Base-by-base conservation (phyloP, 1,140 invertebrate genomes). In the Cherax quadricarinatus region DNA sequence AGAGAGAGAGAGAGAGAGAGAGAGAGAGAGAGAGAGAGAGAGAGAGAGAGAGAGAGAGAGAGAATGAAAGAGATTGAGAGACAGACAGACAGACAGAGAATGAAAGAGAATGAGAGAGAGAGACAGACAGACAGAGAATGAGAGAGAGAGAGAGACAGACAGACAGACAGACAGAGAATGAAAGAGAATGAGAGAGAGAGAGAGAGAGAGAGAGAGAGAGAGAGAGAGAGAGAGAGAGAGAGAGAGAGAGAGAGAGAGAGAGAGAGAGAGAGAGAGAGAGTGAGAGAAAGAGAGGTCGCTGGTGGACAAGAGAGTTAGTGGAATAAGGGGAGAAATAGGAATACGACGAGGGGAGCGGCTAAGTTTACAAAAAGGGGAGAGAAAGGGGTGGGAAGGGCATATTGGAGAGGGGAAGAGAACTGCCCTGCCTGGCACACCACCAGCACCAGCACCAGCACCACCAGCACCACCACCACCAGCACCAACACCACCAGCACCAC, bases 21-120 rank as follows among this genome's bases (percentile, higher is more conserved):
- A 79, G 78, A 79, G 78, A 79, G 78, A 79, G 78, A 79, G 24
- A 30, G 10, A 30, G 24, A 30, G 78, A 30, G 78, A 79, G 24
- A 41, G n/a, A 80, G 78, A 80, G 78, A 80, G 78, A 80, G 78
- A 80, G 78, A 80, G 78, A 80, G 78, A 80, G 78, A 57, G 53
- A 14, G 53, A 57, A 3, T 2, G 53, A 14, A 3, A 57, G 53
- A 57, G 41, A 14, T 0, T 3, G 53, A 57, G 53, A 57, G 53
- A 14, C 1, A 14, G 12, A 14, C 6, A 57, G 53, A 57, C 7
- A 14, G 12, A 57, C 7, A 57, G 53, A 14, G 12, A 57, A 57
- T 9, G 53, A 14, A 14, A 57, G 53, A 14, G 12, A 7, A 9
- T 14, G 12, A 57, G 12, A 9, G 53, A 14, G 53, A 57, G 24